Base-by-base conservation (phyloP, 2,113 vertebrate species). In the Eptatretus burgeri region DNA sequence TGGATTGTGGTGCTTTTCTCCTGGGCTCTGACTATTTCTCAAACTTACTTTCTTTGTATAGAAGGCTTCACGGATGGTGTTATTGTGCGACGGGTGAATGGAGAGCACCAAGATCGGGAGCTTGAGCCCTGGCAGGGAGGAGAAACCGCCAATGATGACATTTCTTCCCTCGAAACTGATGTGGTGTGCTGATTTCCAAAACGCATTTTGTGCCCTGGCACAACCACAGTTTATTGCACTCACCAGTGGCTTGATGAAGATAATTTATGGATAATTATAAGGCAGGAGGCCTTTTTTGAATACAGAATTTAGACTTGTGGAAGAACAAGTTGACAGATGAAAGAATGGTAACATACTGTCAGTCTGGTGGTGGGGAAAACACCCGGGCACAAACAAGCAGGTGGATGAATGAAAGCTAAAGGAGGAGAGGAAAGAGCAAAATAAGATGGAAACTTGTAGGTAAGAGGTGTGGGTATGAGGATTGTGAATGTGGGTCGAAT, bases 21-120 rank as follows among this genome's bases (percentile, higher is more conserved):
- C 7, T 41, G 27, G 27, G 27, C 27, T 41, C 27, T 41, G 27
- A 41, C 27, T 41, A 7, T 41, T 41, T 41, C 27, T 41, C 27
- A 41, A 41, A 41, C 27, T 41, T 41, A 3, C 27, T 41, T 41
- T 60, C n/a, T 60, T n/a, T 13, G 75, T 68, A 10, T 72, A 94
- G 91, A 98, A 78, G 91, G 84, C 75, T 93, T 95, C 72, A 93
- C 89, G 56, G 91, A 98, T 71, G 77, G 82, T 65, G 82, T 84
- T 18, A 83, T 98, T 69, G 82, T 77, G 66, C 72, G 81, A 69
- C 82, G 83, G 17, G 76, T 89, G 68, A 89, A 89, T 8, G 83
- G 83, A 50, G 83, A 89, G 51, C 83, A 89, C 71, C 82, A 82
- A 63, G 84, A 86, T 69, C 86, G 86, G 71, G 77, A 84, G 62